Conservation (phyloP, 2,797 vertebrate genomes). For the Lutjanus argentimaculatus region DNA sequence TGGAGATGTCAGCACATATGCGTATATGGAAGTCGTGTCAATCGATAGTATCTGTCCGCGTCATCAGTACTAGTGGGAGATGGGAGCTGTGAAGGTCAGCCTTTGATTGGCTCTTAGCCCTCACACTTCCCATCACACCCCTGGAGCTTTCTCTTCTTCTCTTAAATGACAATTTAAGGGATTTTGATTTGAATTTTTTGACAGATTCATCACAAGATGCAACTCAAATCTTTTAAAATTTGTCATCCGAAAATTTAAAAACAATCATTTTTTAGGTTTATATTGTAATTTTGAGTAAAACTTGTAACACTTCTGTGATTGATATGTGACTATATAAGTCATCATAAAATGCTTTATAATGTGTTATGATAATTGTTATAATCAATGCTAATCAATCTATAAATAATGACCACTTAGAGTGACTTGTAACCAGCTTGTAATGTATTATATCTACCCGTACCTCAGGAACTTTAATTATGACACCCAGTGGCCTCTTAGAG, state of each 20-base stretch:
- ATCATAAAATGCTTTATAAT: no score
- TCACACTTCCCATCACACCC: constrained; percentile 4
- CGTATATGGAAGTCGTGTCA: constrained; percentile 10
- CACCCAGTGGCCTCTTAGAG: no score
- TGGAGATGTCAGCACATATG: constrained; percentile 25
- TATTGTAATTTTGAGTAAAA: neutral
- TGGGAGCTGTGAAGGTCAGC: constrained; percentile 48
- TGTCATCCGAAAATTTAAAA: no score
- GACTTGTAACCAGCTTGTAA: no score
- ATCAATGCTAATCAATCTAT: no score
- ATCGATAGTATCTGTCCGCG: constrained; percentile 40
- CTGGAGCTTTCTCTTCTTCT: neutral
- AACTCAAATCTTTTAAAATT: neutral
- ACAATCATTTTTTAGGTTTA: neutral
- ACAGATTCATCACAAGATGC: neutral
- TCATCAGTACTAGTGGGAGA: constrained; percentile 36
- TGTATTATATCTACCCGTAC: no score
- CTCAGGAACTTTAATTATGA: no score
- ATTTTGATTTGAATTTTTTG: neutral
- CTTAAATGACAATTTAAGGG: neutral
- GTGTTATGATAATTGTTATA: no score
- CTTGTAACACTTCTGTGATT: no score
- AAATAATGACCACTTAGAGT: no score
- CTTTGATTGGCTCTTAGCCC: constrained; percentile 20
- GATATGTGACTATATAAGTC: no score